Evolutionary conservation across 2,888 invertebrate species (phyloP).

Genomic region (Ecliptopera silaceata): DNA sequence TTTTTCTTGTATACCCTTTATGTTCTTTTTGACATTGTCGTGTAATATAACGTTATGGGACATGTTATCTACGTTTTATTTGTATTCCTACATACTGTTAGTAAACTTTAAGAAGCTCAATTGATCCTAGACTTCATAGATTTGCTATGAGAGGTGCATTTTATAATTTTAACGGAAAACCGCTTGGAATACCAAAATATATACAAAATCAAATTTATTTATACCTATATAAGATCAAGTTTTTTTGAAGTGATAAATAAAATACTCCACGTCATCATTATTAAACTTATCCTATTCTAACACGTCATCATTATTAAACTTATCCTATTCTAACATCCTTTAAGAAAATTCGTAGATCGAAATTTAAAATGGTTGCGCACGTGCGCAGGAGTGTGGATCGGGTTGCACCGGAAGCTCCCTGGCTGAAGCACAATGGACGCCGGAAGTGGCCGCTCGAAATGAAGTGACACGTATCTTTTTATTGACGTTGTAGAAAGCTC

Average conservation of each 20-base stretch:
- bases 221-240: too few species aligned
- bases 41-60: background rate
- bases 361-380: constrained; percentile 80
- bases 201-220: too few species aligned
- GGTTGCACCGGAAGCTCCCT: constrained; percentile 79
- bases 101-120: too few species aligned
- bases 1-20: constrained; percentile 38
- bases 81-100: too few species aligned
- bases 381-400: constrained; percentile 82
- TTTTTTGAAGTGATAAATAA: background rate
- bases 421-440: constrained; percentile 76
- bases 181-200: too few species aligned
- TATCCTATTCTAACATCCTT: constrained; percentile 48
- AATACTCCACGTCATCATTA: constrained; percentile 32
- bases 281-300: constrained; percentile 34
- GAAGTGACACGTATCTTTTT: constrained; percentile 82
- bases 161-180: too few species aligned
- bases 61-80: background rate
- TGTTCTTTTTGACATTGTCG: constrained; percentile 25
- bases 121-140: too few species aligned
- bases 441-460: constrained; percentile 81
- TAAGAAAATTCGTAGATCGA: constrained; percentile 65
- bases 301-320: constrained; percentile 37
- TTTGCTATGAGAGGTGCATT: too few species aligned
- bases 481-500: constrained; percentile 80